Base-by-base conservation (phyloP, 2,888 invertebrate genomes). In the Drosophila kuntzei region DNA sequence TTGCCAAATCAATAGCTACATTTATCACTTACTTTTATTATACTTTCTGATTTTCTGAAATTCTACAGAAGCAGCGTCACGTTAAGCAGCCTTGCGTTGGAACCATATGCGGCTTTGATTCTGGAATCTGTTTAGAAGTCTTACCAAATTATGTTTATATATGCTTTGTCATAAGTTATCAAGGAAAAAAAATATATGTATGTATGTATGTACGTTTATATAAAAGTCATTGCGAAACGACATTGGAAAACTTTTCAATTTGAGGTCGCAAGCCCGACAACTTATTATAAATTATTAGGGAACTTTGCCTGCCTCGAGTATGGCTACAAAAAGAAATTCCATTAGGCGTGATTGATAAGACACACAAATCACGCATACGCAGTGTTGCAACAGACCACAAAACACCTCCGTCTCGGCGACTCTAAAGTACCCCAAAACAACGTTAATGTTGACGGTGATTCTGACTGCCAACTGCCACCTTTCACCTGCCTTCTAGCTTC, bases 301-400 rank as follows among this genome's bases (percentile, higher is more conserved):
- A 84, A 89, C 89, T 81, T 81, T 75, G 75, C 69, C 79, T 62
- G 74, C 71, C 54, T 83, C 59, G 65, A 88, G 80, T 82, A 59
- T 37, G 46, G 41, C 46, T 39, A 41, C 59, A 61, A 47, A 65
- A 65, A 73, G 66, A 87, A 89, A 85, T 82, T 87, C 82, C 89
- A 90, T 84, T 89, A 84, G 76, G 66, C 75, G 75, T 87, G 87
- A 90, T 89, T 87, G 89, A 87, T 87, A 90, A 90, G 80, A 84
- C 78, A 90, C 82, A 87, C 89, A 90, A 90, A 90, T 90, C 89
- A 90, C 90, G 85, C 76, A 73, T 80, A 84, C 87, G 70, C 69
- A 65, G 44, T 53, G 76, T 66, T 88, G 79, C 71, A 67, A 29
- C 32, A 20, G 55, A 34, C 71, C 49, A 29, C 60, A 37, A 55